Base-by-base conservation (phyloP, 2,113 vertebrate species). In the Apodemus speciosus region DNA sequence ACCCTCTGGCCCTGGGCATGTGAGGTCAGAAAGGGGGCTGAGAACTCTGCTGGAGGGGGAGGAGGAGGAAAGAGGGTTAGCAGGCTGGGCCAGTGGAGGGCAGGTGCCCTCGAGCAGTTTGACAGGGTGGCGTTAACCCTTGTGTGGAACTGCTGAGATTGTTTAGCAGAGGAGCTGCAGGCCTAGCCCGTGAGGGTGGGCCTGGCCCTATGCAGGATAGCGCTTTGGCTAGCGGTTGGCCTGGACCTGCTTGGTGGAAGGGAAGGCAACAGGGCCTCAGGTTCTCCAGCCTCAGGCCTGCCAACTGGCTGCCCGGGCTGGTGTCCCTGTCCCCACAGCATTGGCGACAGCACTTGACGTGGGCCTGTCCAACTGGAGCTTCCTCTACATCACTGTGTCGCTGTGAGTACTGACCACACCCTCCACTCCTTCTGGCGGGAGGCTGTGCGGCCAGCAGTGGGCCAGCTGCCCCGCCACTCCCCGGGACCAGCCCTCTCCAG, bases 361-460 rank as follows among this genome's bases (percentile, higher is more conserved):
- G 95, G 99, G 99, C 81, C 98, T 99, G 95, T 99, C 99, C 97
- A 99, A 99, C 97, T 99, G 99, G 99, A 99, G 99, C 97, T 99
- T 99, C 98, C 98, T 99, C n/a, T 99, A 99, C 94, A 99, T 99
- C 98, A 99, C 99, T 25, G 99, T 99, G 60, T 99, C 99, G 72
- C 98, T 99, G 99, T 99, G 98, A 99, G 99, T 99, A 90, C 72
- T 6, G 2, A 46, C 84, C 77, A 30, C n/a, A 2, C 49, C 80
- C 84, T 6, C 89, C n/a, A n/a, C n/a, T 64, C 90, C 14, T 21
- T 73, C 87, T 75, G 9, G 81, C 60, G 9, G 75, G 73, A 43
- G 77, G 32, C 85, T 69, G 23, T 51, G 9, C 9, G 1, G 92
- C 56, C 0, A 49, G 60, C 90, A 0, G 16, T 0, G 66, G 85